These are phyloP conservation scores for Chlorospingus semifuscus DNA, from an alignment of 2,797 vertebrate species.

Conservation along the genomic window DNA sequence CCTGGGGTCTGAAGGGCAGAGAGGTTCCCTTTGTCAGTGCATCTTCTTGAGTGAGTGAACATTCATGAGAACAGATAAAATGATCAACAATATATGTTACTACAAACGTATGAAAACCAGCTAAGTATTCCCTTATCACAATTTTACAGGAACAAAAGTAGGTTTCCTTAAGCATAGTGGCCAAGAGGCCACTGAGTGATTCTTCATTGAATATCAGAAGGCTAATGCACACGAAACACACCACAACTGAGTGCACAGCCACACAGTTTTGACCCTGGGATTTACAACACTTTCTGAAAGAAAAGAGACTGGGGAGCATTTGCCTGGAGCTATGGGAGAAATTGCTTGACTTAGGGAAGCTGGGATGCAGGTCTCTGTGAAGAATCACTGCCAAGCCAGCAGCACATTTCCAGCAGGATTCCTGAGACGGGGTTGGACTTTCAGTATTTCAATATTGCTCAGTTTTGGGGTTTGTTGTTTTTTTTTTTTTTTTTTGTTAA, in stretches of 20 bases:
- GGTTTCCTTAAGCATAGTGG: background rate
- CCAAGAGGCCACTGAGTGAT: background rate
- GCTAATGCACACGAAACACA: background rate
- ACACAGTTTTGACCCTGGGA: background rate
- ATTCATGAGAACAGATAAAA: background rate
- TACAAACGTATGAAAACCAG: background rate
- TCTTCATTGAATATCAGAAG: background rate
- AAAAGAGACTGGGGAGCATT: background rate
- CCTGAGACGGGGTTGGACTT: background rate
- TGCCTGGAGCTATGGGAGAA: background rate
- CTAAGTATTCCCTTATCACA: background rate
- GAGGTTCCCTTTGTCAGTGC: background rate
- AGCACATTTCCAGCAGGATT: background rate
- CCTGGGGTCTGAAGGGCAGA: background rate
- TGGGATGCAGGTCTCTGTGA: background rate
- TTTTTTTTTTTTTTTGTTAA: background rate
- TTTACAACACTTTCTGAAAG: background rate
- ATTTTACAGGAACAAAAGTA: background rate
- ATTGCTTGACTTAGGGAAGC: background rate
- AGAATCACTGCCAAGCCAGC: background rate
- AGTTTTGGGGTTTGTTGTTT: fast-evolving
- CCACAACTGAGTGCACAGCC: background rate
- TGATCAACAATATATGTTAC: background rate
- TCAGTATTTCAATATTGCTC: background rate
- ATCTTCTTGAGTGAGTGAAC: background rate